Conservation (phyloP, 2,113 vertebrate genomes). For the Holacanthus passer region DNA sequence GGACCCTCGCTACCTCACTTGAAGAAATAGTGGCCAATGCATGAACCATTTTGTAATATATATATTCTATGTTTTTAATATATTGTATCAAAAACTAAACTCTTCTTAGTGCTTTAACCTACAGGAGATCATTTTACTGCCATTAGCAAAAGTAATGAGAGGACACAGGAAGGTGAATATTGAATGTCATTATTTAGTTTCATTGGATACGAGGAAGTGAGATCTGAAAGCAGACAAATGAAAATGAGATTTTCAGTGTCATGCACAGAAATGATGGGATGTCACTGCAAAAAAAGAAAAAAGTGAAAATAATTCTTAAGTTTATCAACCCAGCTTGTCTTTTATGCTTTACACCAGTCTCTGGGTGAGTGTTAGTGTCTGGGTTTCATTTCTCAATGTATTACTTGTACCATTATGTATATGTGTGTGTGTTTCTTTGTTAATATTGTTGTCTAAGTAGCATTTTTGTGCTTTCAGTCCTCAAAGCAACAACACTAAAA, state of each 20-base stretch:
- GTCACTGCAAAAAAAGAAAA: too few species aligned
- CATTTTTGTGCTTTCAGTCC: background rate
- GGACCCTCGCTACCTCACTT: background rate
- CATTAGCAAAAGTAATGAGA: background rate
- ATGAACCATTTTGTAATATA: background rate
- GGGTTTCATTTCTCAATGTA: background rate
- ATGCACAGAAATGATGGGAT: background rate
- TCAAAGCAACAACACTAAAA: background rate
- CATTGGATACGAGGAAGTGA: background rate
- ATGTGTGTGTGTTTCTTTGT: background rate
- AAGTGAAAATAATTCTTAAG: background rate
- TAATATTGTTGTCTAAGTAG: background rate
- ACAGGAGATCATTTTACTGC: background rate
- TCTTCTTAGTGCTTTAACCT: background rate
- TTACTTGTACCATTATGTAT: background rate
- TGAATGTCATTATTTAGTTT: background rate
- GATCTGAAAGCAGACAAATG: background rate
- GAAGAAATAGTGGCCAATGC: background rate
- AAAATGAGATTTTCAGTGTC: background rate
- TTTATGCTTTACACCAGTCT: background rate
- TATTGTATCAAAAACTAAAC: background rate
- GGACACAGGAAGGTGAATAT: background rate
- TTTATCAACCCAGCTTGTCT: background rate
- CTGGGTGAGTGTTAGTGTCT: background rate
- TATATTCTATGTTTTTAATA: background rate